A percentile compares a stretch with the other conserved stretches of the same genome.
phyloP scores from a whole-genome alignment of 2,888 invertebrate genomes.

The Lamellibrachia columna region DNA sequence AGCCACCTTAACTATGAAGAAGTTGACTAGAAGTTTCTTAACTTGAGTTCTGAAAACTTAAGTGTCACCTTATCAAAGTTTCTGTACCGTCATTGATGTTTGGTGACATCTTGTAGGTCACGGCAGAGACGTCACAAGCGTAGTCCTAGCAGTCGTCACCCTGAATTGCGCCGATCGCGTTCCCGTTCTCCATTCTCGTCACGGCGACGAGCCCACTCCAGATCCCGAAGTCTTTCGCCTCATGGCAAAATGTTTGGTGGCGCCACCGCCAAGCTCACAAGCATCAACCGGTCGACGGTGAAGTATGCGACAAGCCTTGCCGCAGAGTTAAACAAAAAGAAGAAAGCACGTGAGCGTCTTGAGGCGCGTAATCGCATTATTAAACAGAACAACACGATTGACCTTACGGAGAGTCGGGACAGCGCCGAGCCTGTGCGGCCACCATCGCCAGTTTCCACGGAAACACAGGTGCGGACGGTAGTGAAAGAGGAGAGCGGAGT shows the following conservation, averaged over 20 bases:
- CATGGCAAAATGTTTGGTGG: slow-evolving; percentile 5
- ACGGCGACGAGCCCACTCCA: slow-evolving; percentile 1
- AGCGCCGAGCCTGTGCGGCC: neutral
- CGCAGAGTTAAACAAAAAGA: slow-evolving; percentile 62
- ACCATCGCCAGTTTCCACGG: slow-evolving; percentile 7
- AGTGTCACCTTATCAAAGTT: no score
- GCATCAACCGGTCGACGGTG: slow-evolving; percentile 41
- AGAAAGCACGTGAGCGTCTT: slow-evolving; percentile 64
- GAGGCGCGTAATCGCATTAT: neutral
- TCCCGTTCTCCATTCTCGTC: neutral
- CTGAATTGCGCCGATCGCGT: neutral
- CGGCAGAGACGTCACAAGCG: slow-evolving; percentile 11
- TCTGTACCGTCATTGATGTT: neutral
- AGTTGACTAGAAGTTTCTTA: no score
- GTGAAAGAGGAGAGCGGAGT: neutral
- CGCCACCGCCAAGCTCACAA: neutral
- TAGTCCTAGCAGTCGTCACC: neutral
- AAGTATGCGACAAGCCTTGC: slow-evolving; percentile 61
- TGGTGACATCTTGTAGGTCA: neutral
- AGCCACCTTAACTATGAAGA: no score
- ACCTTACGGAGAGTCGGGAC: neutral
- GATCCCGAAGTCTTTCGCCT: slow-evolving; percentile 12
- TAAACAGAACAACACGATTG: neutral
- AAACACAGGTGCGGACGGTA: neutral
- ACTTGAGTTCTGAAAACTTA: no score